These are phyloP conservation scores for Drosophila rellima DNA, from an alignment of 2,888 invertebrate species.

Conservation along the genomic window DNA sequence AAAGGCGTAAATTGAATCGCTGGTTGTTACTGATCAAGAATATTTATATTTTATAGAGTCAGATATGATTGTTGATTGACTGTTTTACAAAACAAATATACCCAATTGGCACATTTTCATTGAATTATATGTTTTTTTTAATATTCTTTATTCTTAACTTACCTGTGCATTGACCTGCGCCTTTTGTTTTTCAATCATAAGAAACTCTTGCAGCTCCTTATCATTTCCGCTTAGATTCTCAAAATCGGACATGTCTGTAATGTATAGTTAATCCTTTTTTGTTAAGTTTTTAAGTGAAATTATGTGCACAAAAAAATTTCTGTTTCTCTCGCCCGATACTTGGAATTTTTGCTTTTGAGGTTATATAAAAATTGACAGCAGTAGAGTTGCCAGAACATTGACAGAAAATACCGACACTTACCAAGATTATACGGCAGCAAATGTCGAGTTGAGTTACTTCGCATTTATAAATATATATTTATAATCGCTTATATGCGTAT, in stretches of 20 bases:
- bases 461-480: too few relatives aligned
- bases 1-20: too few relatives aligned
- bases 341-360: constrained; percentile 53
- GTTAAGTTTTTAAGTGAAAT: constrained; percentile 54
- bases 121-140: neutral
- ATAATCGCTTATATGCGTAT: too few relatives aligned
- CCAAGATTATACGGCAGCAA: neutral
- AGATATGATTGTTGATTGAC: neutral
- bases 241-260: constrained; percentile 76
- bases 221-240: constrained; percentile 86
- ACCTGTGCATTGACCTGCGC: constrained; percentile 96
- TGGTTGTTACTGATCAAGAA: too few relatives aligned
- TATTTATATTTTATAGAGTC: neutral
- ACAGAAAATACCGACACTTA: constrained; percentile 14
- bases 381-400: constrained; percentile 36
- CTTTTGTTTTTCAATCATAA: constrained; percentile 94
- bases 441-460: neutral
- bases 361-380: constrained; percentile 58
- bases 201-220: constrained; percentile 93
- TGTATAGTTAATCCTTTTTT: constrained; percentile 13
- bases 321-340: constrained; percentile 32
- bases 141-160: constrained; percentile 54
- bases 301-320: constrained; percentile 33
- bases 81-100: neutral
- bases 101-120: constrained; percentile 2